Percentiles rank a stretch among this genome's conserved stretches.
phyloP scores from a whole-genome alignment of 2,797 vertebrate species.

The Epinephelus coioides region DNA sequence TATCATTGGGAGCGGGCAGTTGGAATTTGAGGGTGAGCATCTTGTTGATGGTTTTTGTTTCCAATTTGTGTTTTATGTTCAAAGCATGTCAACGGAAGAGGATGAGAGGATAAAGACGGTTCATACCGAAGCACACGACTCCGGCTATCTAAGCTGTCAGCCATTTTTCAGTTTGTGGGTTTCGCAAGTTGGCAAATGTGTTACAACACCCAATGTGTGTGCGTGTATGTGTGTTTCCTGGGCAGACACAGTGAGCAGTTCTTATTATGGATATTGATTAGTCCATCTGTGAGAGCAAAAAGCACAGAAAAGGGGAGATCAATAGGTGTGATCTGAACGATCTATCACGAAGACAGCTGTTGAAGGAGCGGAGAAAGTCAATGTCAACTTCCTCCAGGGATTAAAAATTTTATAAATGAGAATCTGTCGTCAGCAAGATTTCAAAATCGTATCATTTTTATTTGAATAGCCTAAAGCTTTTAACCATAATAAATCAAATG shows the following conservation, averaged over 20 bases:
- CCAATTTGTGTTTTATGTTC: slow-evolving; percentile 68
- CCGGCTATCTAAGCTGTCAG: background rate
- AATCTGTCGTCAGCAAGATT: slow-evolving; percentile 8
- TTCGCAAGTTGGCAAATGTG: slow-evolving; percentile 37
- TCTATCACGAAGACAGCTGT: slow-evolving; percentile 60
- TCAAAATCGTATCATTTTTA: slow-evolving; percentile 7
- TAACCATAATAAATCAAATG: slow-evolving; percentile 9
- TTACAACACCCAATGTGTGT: slow-evolving; percentile 13
- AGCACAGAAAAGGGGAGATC: slow-evolving; percentile 55
- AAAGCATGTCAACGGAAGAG: slow-evolving; percentile 26
- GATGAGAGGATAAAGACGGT: background rate
- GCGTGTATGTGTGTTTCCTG: slow-evolving; percentile 25
- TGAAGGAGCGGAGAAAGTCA: slow-evolving; percentile 22
- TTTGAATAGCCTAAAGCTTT: background rate
- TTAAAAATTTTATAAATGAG: slow-evolving; percentile 11
- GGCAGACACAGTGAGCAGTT: slow-evolving; percentile 21
- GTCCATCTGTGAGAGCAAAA: slow-evolving; percentile 59
- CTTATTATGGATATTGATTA: slow-evolving; percentile 71
- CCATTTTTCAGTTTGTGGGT: slow-evolving; percentile 14
- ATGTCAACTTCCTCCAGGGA: slow-evolving; percentile 20
- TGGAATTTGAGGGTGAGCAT: slow-evolving; percentile 57
- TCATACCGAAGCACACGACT: background rate
- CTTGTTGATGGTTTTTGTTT: slow-evolving; percentile 67
- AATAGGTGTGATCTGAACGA: slow-evolving; percentile 60
- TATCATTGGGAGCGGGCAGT: slow-evolving; percentile 37